phyloP scores from a whole-genome alignment of 2,797 vertebrate genomes.

The Myotis vivesi region DNA sequence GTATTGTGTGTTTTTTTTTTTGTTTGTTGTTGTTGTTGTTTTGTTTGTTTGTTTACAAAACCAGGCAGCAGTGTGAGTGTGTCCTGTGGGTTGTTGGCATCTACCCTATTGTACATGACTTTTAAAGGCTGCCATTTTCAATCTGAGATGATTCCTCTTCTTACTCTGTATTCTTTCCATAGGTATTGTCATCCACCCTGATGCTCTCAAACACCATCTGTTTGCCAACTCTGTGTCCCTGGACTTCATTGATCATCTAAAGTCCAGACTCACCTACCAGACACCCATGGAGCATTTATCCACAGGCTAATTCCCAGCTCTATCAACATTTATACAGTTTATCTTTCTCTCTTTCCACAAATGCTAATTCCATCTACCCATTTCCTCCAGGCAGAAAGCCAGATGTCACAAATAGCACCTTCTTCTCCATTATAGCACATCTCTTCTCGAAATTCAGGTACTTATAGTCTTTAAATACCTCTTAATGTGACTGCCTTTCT shows the following conservation, averaged over 20 bases:
- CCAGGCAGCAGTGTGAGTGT: background rate
- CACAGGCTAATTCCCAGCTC: too few species aligned
- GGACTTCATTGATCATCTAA: background rate
- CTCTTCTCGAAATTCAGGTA: background rate
- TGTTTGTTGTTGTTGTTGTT: too few species aligned
- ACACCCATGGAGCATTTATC: background rate
- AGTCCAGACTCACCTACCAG: background rate
- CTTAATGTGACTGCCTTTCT: rapidly evolving
- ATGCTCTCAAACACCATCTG: background rate
- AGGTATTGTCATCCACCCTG: background rate
- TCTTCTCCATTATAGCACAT: background rate
- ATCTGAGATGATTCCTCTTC: background rate
- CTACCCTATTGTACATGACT: rapidly evolving
- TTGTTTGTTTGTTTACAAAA: background rate
- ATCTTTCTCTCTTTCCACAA: background rate
- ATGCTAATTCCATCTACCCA: too few species aligned
- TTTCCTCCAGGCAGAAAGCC: background rate
- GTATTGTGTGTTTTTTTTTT: too few species aligned
- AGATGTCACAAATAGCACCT: background rate
- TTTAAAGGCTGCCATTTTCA: background rate
- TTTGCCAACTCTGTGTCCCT: background rate
- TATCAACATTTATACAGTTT: background rate
- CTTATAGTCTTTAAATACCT: too few species aligned
- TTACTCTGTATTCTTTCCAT: background rate
- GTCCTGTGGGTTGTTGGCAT: rapidly evolving